Conservation (phyloP, 2,113 vertebrate genomes). For the Carettochelys insculpta region DNA sequence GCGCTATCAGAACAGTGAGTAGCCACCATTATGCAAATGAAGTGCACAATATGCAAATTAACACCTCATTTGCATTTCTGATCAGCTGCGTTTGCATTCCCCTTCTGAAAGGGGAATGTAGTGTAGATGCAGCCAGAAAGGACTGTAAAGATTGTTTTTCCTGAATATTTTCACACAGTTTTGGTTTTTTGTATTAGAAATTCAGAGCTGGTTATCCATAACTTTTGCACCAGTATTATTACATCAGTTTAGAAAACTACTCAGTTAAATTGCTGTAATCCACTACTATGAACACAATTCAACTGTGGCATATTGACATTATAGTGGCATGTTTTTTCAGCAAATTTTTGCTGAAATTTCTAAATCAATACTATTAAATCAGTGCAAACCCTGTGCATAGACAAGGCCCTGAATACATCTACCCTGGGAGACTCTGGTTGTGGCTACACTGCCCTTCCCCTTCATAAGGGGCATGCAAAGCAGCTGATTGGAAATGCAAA, state of each 20-base stretch:
- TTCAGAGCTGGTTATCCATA: not conserved
- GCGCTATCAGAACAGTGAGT: no score
- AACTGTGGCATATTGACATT: not conserved
- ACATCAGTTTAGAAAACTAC: not conserved
- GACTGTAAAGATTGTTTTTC: not conserved
- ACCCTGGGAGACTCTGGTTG: not conserved
- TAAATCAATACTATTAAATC: not conserved
- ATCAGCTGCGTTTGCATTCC: no score
- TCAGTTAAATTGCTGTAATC: not conserved
- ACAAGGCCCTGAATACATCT: not conserved
- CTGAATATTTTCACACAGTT: not conserved
- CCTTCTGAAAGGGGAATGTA: no score
- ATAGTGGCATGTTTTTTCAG: not conserved
- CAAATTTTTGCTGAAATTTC: not conserved
- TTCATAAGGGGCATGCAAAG: no score
- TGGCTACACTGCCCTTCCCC: no score
- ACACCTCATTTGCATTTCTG: no score
- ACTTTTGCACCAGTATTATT: not conserved
- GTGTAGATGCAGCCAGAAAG: no score
- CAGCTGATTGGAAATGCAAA: no score
- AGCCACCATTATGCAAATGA: no score
- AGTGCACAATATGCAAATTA: no score
- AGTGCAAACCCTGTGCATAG: fast-evolving
- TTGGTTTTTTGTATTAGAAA: not conserved
- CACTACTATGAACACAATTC: not conserved